Base-by-base conservation (phyloP, 2,888 invertebrate species). In the Aphidoletes aphidimyza region DNA sequence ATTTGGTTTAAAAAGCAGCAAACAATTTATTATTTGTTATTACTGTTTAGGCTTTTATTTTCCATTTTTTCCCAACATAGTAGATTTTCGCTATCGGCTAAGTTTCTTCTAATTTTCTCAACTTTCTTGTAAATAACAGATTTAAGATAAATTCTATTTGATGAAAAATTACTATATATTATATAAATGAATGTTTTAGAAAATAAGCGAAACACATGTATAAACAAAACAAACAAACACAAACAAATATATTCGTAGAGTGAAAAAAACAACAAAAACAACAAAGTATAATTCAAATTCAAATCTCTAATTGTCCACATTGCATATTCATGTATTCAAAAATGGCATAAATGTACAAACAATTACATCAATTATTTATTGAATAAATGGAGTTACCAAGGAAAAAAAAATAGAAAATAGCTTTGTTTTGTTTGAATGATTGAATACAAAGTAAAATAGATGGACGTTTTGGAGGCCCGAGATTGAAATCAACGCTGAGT, bases 301-400 rank as follows among this genome's bases (percentile, higher is more conserved):
- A 54, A n/a, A 54, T 34, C 69, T 69, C 69, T 30, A 30, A 69
- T 69, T 69, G 69, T 69, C 69, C 69, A 30, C 11, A 69, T 26
- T 22, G 22, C 17, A 30, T 69, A 30, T 69, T 30, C 69, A 69
- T 69, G 69, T 69, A 69, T 69, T 14, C 69, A 69, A 69, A 69
- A 69, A n/a, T n/a, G n/a, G 69, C 69, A 69, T 69, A 69, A 69
- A 69, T 69, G 30, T 69, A 69, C 69, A 69, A 69, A 69, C 26
- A 54, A 69, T 69, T 69, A 69, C 34, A 69, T 69, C 69, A 69
- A 69, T 30, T 69, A 69, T 69, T 69, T 69, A 69, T 69, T 69
- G 34, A 69, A 69, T 69, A 69, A 69, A 69, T 30, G 2, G 30
- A 69, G 69, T 69, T 69, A 69, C 69, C 69, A 69, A 30, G n/a